These are phyloP conservation scores for Neodon shergylaensis DNA, from an alignment of 2,113 vertebrate genomes.

Conservation along the genomic window DNA sequence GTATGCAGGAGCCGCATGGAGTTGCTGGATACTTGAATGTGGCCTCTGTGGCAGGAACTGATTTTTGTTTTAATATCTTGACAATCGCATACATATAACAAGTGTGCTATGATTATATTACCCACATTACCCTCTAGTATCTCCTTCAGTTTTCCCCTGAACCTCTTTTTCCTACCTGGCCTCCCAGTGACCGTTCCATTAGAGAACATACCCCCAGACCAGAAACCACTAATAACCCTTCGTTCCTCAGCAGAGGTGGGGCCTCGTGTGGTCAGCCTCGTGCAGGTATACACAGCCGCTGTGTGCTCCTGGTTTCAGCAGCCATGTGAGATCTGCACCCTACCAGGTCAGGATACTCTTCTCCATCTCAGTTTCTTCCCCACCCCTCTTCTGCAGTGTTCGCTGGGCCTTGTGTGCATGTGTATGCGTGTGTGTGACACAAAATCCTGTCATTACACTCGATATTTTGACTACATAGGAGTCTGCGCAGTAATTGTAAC, in stretches of 20 bases:
- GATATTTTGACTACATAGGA: background rate
- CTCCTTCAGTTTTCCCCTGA: background rate
- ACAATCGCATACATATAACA: no score
- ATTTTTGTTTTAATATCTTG: background rate
- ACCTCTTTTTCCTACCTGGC: background rate
- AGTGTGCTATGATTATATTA: no score
- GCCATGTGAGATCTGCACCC: rapidly evolving
- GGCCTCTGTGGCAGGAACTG: background rate
- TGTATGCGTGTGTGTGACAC: background rate
- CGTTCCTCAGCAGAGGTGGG: background rate
- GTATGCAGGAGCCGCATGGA: background rate
- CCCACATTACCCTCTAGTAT: background rate
- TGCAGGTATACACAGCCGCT: background rate
- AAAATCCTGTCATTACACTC: no score
- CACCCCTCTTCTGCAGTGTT: background rate
- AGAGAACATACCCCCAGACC: background rate
- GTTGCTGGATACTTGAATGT: background rate
- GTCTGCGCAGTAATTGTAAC: no score
- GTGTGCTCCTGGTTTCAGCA: background rate
- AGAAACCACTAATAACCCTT: background rate
- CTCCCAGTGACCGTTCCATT: background rate
- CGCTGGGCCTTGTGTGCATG: background rate
- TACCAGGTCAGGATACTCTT: background rate
- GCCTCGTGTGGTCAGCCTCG: background rate
- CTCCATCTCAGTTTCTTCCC: no score